Base-by-base conservation (phyloP, 1,140 invertebrate species). In the Sitobion miscanthi region DNA sequence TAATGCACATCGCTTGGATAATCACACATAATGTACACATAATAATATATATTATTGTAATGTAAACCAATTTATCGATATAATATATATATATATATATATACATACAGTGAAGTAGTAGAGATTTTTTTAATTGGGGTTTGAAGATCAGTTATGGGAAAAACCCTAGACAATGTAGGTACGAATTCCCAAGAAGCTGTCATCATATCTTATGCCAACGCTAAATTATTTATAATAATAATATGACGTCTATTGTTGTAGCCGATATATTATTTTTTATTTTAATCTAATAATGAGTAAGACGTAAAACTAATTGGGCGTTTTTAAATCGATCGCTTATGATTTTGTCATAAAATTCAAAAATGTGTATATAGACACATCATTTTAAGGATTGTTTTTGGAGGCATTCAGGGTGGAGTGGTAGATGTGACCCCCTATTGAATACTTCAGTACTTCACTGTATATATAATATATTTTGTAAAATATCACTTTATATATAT, bases 1-100 rank as follows among this genome's bases (percentile, higher is more conserved):
- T 47, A 52, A 83, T 92, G 91, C 77, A 92, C 91, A 83, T 52
- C 69, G 91, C 91, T 92, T 92, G 47, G n/a, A 35, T 92, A 77
- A 91, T 69, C 30, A 90, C 89, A 85, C 45, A 86, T 42, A 42
- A 86, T 86, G 14, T 52, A 57, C n/a, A 89, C 88, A 54, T 57
- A 54, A 38, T 57, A 54, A 9, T 54, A 38, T 35, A 25, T 90
- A 90, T 90, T 90, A 90, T 35, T 90, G 35, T 57, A 90, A 25
- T 42, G 23, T 85, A 85, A 45, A 85, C 42, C 83, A 42, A 38
- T 85, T 1, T 54, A 54, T 54, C 21, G 7, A 54, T 54, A 54
- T 17, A 52, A 83, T 83, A 83, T 38, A 0, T 38, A 42, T 42
- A 42, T 21, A 83, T 45, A 4, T 45, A 21, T 85, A n/a, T 45